These are phyloP conservation scores for Drosophila micromelanica DNA, from an alignment of 1,140 invertebrate genomes.

Conservation along the genomic window DNA sequence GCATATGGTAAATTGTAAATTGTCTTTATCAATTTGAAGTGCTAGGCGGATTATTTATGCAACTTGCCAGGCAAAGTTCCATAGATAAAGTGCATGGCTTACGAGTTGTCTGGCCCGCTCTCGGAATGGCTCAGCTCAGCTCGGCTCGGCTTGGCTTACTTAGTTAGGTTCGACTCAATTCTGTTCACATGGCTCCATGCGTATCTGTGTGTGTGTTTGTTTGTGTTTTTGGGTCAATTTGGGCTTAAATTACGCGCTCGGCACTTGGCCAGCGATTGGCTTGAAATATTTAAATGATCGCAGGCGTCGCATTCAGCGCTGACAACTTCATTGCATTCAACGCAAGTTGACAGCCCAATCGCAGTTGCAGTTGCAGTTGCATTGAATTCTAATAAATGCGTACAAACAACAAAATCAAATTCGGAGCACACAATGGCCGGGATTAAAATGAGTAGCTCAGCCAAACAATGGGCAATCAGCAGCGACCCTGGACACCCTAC, in stretches of 20 bases:
- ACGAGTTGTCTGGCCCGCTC: conserved; percentile 38
- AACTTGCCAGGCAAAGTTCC: conserved; percentile 74
- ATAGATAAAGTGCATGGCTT: conserved; percentile 73
- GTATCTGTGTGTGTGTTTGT: not conserved
- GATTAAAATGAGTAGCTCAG: conserved; percentile 68
- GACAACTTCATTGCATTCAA: conserved; percentile 70
- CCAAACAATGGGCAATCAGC: conserved; percentile 63
- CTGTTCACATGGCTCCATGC: conserved; percentile 33
- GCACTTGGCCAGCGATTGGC: conserved; percentile 69
- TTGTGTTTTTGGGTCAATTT: conserved; percentile 71
- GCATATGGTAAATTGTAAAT: conserved; percentile 75
- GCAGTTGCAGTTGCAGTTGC: conserved; percentile 7
- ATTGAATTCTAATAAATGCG: conserved; percentile 33
- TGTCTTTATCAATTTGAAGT: conserved; percentile 82
- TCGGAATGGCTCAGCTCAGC: too few species aligned
- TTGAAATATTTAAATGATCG: conserved; percentile 66
- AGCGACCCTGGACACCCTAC: conserved; percentile 21
- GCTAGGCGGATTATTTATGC: conserved; percentile 78
- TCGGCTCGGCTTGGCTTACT: conserved; percentile 11
- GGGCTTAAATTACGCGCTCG: conserved; percentile 72
- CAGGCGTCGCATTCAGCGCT: conserved; percentile 37
- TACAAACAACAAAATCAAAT: conserved; percentile 71
- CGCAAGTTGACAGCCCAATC: conserved; percentile 40
- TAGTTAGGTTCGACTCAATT: conserved; percentile 1
- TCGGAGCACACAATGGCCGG: conserved; percentile 60